Conservation (phyloP, 2,888 invertebrate genomes). For the Ophion obscuratus region DNA sequence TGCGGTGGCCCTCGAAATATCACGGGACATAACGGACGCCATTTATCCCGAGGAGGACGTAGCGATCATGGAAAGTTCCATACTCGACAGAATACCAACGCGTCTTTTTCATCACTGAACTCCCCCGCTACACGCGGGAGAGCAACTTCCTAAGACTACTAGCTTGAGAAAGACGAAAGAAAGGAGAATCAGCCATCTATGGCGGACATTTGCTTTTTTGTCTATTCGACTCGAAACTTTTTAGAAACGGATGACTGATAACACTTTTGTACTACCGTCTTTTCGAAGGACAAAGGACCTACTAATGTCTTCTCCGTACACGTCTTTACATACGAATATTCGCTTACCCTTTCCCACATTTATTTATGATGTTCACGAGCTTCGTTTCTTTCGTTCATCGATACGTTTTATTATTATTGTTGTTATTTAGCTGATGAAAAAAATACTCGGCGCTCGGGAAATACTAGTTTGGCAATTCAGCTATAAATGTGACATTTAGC, state of each 20-base stretch:
- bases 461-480: conserved; percentile 21
- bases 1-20: conserved; percentile 65
- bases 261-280: conserved; percentile 53
- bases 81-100: conserved; percentile 73
- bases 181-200: background rate
- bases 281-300: background rate
- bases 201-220: conserved; percentile 27
- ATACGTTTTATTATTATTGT: background rate
- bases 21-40: conserved; percentile 65
- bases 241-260: conserved; percentile 44
- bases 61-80: conserved; percentile 68
- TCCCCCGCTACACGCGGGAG: background rate
- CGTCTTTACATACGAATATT: conserved; percentile 20
- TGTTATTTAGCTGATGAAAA: background rate
- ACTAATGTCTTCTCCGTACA: conserved; percentile 23
- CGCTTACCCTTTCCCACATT: conserved; percentile 30
- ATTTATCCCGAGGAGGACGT: conserved; percentile 72
- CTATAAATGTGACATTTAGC: conserved; percentile 16
- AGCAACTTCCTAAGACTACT: conserved; percentile 7
- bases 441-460: conserved; percentile 7
- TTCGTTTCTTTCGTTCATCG: conserved; percentile 1
- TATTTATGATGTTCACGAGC: conserved; percentile 34
- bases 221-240: conserved; percentile 35
- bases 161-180: background rate
- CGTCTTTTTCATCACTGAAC: conserved; percentile 70